A percentile compares a stretch with the other conserved stretches of the same genome.
Conservation (phyloP, 35 echinoderm and acorn worm genomes). For the Apostichopus parvimensis region DNA sequence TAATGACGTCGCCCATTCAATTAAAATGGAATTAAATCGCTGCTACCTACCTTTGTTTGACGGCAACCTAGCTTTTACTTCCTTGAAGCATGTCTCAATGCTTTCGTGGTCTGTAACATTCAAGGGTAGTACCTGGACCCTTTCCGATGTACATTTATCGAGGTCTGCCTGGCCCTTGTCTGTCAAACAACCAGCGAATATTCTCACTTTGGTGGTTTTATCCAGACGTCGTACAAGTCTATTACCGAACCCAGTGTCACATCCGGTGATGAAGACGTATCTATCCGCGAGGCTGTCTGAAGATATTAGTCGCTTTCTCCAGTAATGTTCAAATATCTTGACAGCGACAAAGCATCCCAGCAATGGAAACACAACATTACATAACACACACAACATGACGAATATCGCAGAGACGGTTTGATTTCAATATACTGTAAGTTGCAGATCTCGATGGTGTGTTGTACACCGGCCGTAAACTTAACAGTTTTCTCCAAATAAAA, state of each 20-base stretch:
- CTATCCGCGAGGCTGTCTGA: background rate
- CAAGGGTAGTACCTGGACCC: background rate
- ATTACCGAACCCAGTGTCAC: constrained; percentile 46
- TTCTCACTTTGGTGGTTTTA: background rate
- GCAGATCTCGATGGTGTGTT: no score
- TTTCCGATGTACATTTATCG: background rate
- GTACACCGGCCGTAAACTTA: no score
- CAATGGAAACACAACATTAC: background rate
- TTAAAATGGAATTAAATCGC: background rate
- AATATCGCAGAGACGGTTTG: background rate
- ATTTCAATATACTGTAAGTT: no score
- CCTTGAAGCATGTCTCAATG: background rate
- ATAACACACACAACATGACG: background rate
- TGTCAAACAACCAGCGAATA: constrained; percentile 7
- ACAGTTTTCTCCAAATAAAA: no score
- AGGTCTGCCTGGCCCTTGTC: constrained; percentile 11
- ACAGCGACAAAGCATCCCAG: background rate
- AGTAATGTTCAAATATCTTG: constrained; percentile 8
- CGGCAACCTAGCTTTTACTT: constrained; percentile 18
- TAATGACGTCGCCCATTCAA: background rate
- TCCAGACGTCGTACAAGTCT: constrained; percentile 13
- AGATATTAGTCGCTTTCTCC: constrained; percentile 1
- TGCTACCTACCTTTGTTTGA: background rate
- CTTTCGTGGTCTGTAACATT: constrained; percentile 40
- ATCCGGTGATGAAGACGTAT: constrained; percentile 47